phyloP scores from a whole-genome alignment of 1,140 invertebrate genomes.

The Rhynchophorus ferrugineus region DNA sequence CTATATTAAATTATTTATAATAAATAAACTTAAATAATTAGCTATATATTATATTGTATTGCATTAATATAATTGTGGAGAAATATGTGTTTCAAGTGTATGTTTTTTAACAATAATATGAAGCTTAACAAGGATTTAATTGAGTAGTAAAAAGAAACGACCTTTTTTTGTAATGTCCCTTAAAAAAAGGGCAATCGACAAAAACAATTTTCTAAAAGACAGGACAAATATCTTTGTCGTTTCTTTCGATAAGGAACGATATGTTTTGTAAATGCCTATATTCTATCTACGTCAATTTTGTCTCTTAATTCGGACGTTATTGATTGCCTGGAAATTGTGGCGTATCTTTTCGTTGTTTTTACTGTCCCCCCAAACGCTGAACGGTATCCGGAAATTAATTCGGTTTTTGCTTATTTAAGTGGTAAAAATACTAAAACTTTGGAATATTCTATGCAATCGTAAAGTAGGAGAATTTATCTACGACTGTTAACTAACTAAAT shows the following conservation, averaged over 20 bases:
- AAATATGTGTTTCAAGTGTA: too few relatives aligned
- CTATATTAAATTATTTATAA: too few relatives aligned
- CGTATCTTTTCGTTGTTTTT: background rate
- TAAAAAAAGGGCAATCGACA: background rate
- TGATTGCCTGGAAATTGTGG: background rate
- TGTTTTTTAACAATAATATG: too few relatives aligned
- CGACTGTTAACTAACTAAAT: background rate
- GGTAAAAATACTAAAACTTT: background rate
- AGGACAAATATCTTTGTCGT: background rate
- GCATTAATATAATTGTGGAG: too few relatives aligned
- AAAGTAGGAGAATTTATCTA: background rate
- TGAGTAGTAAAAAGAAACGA: too few relatives aligned
- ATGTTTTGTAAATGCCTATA: background rate
- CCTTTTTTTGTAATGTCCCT: too few relatives aligned
- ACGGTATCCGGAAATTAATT: too few relatives aligned
- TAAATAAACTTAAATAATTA: too few relatives aligned
- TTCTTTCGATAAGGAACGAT: background rate
- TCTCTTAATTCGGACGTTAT: background rate
- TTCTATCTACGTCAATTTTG: background rate
- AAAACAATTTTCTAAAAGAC: background rate
- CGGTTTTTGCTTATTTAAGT: background rate
- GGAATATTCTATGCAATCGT: background rate
- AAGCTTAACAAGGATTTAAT: too few relatives aligned
- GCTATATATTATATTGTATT: too few relatives aligned
- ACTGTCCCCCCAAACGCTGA: too few relatives aligned